Base-by-base conservation (phyloP, 2,797 vertebrate genomes). In the Lepilemur septentrionalis region DNA sequence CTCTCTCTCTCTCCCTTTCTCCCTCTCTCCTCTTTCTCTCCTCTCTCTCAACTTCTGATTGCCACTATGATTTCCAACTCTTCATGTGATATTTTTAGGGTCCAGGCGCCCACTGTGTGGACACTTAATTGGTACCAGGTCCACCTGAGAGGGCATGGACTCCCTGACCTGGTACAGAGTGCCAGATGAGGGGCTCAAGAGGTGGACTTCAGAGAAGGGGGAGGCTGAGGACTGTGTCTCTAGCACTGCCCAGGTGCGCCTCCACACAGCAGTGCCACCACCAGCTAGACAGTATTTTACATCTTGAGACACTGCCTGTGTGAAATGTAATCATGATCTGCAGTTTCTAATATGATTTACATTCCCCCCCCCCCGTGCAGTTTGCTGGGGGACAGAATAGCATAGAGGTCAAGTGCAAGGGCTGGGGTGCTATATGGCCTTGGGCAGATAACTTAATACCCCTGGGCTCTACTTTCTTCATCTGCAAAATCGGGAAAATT, bases 191-290 rank as follows among this genome's bases (percentile, higher is more conserved):
- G 52, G 52, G 14, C 7, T 7, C 15, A 12, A 11, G 5, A 32
- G 2, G 1, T 20, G 4, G 59, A 55, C 12, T 14, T 46, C 48
- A 18, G 23, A 70, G 75, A 59, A 80, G 72, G 50, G 59, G 30
- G 18, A 13, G 57, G 57, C 65, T 9, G 7, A 28, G 65, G 69
- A 5, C 2, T 23, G 1, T 7, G 8, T 63, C 18, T 70, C 20
- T 13, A 14, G 32, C 22, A 7, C 35, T 30, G 17, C 13, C 10
- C 35, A 50, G 38, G 13, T 32, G 38, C 2, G 46, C 41, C n/a
- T 38, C 28, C 0, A 1, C 6, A 11, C 1, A 2, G 59, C 7
- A 0, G 22, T 6, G 5, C 5, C 50, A 22, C 11, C 52, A 69
- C 79, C 11, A 32, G 41, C 67, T 9, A 1, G 2, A 46, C 20